Evolutionary conservation across 2,888 invertebrate genomes (phyloP).

Genomic region (Thysanoteuthis rhombus): DNA sequence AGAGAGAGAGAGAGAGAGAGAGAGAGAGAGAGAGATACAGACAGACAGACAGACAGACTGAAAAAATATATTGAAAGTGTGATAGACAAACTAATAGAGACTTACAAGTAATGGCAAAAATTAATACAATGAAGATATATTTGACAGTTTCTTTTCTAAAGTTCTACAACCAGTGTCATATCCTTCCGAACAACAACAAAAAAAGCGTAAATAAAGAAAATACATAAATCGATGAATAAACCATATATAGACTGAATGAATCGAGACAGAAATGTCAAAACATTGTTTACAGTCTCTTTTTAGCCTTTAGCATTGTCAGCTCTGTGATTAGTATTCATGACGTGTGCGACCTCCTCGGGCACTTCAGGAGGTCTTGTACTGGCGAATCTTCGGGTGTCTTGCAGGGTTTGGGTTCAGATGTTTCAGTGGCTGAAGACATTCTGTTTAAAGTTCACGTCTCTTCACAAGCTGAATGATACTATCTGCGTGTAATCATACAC

Average conservation of each 20-base stretch:
- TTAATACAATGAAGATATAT: too few species aligned
- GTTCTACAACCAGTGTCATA: too few species aligned
- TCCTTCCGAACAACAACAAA: too few species aligned
- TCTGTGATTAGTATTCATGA: not conserved
- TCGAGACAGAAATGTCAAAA: not conserved
- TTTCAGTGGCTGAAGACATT: not conserved
- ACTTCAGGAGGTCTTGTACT: not conserved
- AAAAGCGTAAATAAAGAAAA: too few species aligned
- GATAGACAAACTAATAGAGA: too few species aligned
- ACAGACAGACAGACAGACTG: too few species aligned
- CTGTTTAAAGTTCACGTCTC: not conserved
- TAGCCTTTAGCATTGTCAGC: not conserved
- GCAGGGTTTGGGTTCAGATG: not conserved
- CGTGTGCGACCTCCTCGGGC: not conserved
- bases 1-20: too few species aligned
- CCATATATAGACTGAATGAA: not conserved
- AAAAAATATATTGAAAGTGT: too few species aligned
- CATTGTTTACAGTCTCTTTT: not conserved
- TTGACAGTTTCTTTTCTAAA: too few species aligned
- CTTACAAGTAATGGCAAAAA: too few species aligned
- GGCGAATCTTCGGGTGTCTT: not conserved
- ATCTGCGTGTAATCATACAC: not conserved
- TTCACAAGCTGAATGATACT: not conserved
- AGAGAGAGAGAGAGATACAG: too few species aligned
- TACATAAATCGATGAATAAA: not conserved